A percentile compares a stretch with the other conserved stretches of the same genome.
Evolutionary conservation across 2,888 invertebrate species (phyloP).

Genomic region (Melipona bicolor): DNA sequence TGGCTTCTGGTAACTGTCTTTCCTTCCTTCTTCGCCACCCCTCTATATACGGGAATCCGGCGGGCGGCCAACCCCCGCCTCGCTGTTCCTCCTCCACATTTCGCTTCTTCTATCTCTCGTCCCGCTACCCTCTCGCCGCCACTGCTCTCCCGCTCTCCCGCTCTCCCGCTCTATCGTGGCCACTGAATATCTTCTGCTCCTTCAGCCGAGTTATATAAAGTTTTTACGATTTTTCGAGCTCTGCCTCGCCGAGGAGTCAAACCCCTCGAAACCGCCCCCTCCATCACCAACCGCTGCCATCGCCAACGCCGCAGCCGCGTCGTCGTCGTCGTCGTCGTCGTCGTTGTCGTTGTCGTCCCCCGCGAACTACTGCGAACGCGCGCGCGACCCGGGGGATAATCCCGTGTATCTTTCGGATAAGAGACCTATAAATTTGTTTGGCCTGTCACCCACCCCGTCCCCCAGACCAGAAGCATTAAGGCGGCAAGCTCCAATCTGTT

Average conservation of each 20-base stretch:
- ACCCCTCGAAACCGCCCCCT: slow-evolving; percentile 43
- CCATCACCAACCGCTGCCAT: slow-evolving; percentile 2
- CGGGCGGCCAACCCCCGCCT: slow-evolving; percentile 35
- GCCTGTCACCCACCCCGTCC: slow-evolving; percentile 75
- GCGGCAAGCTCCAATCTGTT: slow-evolving; percentile 79
- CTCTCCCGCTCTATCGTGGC: slow-evolving; percentile 21
- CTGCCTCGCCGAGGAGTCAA: slow-evolving; percentile 64
- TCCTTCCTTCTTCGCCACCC: slow-evolving; percentile 50
- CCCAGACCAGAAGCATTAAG: slow-evolving; percentile 71
- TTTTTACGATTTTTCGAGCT: slow-evolving; percentile 82
- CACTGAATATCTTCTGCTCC: slow-evolving; percentile 74
- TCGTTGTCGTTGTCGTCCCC: slow-evolving; percentile 47
- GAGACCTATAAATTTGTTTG: slow-evolving; percentile 84
- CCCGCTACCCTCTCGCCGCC: slow-evolving; percentile 18
- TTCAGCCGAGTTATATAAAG: slow-evolving; percentile 81
- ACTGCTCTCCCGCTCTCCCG: not conserved
- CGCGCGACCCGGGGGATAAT: slow-evolving; percentile 78
- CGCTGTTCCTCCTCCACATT: slow-evolving; percentile 37
- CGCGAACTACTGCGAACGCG: slow-evolving; percentile 61
- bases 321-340: not conserved
- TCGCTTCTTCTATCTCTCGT: slow-evolving; percentile 14
- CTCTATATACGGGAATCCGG: slow-evolving; percentile 28
- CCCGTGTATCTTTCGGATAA: slow-evolving; percentile 83
- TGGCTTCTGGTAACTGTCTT: slow-evolving; percentile 60
- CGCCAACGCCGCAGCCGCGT: slow-evolving; percentile 21